A percentile compares a stretch with the other conserved stretches of the same genome.
phyloP scores from a whole-genome alignment of 2,888 invertebrate genomes.

The Brenthis hecate region DNA sequence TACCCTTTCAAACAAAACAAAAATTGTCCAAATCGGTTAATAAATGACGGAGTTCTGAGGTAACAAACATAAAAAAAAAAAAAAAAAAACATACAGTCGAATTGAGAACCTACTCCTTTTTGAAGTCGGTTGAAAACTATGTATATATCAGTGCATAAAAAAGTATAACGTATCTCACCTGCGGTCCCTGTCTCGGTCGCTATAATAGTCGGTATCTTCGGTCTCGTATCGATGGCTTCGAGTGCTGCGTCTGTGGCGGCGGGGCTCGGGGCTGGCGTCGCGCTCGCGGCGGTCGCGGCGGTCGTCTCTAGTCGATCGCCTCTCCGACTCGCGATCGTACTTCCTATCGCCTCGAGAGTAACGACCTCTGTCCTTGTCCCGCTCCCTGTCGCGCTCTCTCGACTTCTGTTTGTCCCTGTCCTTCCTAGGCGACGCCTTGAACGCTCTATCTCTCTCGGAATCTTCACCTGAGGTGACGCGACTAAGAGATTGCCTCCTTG shows the following conservation, averaged over 20 bases:
- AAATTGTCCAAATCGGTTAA: too few species aligned
- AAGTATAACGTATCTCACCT: conserved; percentile 52
- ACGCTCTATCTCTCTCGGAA: conserved; percentile 68
- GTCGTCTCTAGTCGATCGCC: conserved; percentile 57
- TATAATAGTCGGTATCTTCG: conserved; percentile 86
- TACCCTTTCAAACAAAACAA: too few species aligned
- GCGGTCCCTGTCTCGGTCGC: conserved; percentile 84
- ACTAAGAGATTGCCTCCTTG: conserved; percentile 60
- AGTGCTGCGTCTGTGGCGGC: conserved; percentile 62
- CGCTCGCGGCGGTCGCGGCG: conserved; percentile 44
- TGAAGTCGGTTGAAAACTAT: too few species aligned
- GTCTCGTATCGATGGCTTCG: conserved; percentile 82
- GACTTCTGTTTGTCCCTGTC: conserved; percentile 64
- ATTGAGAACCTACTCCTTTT: too few species aligned
- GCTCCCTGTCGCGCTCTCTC: conserved; percentile 57
- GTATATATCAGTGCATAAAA: background rate
- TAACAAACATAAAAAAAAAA: too few species aligned
- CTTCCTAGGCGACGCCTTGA: conserved; percentile 64
- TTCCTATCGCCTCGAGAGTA: conserved; percentile 65
- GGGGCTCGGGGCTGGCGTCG: conserved; percentile 62
- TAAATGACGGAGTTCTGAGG: too few species aligned
- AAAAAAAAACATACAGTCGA: too few species aligned
- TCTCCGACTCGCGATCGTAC: conserved; percentile 58
- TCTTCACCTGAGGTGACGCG: conserved; percentile 72
- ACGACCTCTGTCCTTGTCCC: conserved; percentile 53